Conservation (phyloP, 2,113 vertebrate genomes). For the Hymenochirus boettgeri region DNA sequence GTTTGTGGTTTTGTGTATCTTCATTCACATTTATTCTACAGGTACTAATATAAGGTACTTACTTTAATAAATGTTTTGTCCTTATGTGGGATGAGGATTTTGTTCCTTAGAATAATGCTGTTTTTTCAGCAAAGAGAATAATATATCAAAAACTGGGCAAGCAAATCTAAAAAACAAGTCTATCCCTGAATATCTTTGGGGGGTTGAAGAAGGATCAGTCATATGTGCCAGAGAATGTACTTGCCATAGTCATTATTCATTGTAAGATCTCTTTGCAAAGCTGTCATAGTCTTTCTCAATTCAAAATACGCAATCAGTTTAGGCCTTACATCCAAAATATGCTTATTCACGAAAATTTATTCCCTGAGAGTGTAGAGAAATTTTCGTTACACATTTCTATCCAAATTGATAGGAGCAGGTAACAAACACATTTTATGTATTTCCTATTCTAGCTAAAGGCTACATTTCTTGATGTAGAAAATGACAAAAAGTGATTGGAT, state of each 20-base stretch:
- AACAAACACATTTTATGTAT: no score
- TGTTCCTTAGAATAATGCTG: constrained; percentile 46
- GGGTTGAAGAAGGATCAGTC: neutral
- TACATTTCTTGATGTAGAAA: no score
- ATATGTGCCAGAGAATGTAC: constrained; percentile 16
- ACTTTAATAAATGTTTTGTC: constrained; percentile 50
- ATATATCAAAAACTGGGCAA: constrained; percentile 42
- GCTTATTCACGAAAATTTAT: neutral
- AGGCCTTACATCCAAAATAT: neutral
- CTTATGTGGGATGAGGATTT: constrained; percentile 54
- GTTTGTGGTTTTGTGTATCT: neutral
- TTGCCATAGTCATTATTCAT: constrained; percentile 17
- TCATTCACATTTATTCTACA: constrained; percentile 22
- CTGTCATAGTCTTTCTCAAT: neutral
- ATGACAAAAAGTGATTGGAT: no score
- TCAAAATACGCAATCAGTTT: neutral
- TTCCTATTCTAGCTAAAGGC: no score
- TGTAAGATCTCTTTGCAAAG: no score
- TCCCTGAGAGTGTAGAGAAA: no score
- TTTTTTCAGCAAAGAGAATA: constrained; percentile 52
- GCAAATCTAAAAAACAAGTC: constrained; percentile 44
- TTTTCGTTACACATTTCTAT: no score
- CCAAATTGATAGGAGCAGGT: no score
- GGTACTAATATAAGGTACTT: constrained; percentile 44
- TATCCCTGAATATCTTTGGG: constrained; percentile 10